phyloP scores from a whole-genome alignment of 1,140 invertebrate species.

The Sipha flava region DNA sequence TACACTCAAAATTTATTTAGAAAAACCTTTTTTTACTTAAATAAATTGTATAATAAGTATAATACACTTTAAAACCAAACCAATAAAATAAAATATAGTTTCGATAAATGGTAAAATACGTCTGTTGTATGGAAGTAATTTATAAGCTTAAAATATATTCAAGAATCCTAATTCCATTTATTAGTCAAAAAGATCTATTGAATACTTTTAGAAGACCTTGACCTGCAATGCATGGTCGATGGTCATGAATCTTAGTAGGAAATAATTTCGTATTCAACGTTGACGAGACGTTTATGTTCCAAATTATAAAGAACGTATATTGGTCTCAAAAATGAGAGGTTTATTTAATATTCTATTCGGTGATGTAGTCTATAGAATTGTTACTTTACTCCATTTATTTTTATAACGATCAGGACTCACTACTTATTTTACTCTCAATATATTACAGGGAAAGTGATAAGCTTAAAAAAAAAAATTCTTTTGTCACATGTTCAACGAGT shows the following conservation, averaged over 20 bases:
- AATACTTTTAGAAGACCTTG: neutral
- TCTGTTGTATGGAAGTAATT: too few relatives aligned
- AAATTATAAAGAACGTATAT: neutral
- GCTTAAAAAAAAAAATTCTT: neutral
- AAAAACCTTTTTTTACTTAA: too few relatives aligned
- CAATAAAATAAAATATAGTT: too few relatives aligned
- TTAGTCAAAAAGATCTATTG: neutral
- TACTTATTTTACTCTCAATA: neutral
- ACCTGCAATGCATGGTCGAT: neutral
- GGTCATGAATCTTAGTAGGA: constrained; percentile 4
- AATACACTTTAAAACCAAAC: too few relatives aligned
- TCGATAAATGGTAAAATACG: too few relatives aligned
- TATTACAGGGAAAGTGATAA: neutral
- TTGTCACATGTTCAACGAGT: neutral
- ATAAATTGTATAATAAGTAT: too few relatives aligned
- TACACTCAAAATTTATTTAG: too few relatives aligned
- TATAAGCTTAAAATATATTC: too few relatives aligned
- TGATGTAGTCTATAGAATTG: neutral
- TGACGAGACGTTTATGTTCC: neutral
- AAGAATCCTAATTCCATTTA: too few relatives aligned
- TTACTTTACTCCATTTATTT: neutral
- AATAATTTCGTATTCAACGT: neutral
- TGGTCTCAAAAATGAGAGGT: neutral
- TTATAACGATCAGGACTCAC: neutral
- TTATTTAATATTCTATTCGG: neutral